Percentiles rank a stretch among this genome's conserved stretches.
phyloP scores from a whole-genome alignment of 1,140 invertebrate genomes.

The Pseudachorutes palmiensis region DNA sequence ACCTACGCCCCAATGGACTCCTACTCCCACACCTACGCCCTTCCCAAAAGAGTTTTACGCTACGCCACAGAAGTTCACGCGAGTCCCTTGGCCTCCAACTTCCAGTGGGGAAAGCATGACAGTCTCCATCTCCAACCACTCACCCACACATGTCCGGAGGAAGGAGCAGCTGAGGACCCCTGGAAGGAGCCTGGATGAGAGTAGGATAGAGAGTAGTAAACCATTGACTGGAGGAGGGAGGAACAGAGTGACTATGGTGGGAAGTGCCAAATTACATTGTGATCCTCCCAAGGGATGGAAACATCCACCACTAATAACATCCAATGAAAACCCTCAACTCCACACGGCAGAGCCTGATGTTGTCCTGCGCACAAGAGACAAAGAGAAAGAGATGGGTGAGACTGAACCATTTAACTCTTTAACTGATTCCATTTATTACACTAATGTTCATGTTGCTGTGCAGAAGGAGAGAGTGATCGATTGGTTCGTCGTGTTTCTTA shows the following conservation, averaged over 20 bases:
- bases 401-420: too few species aligned
- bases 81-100: conserved; percentile 65
- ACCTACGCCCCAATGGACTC: conserved; percentile 57
- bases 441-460: too few species aligned
- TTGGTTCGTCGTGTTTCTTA: conserved; percentile 80
- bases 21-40: conserved; percentile 27
- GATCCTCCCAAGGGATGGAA: conserved; percentile 36
- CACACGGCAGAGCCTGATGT: conserved; percentile 30
- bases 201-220: conserved; percentile 13
- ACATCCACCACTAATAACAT: too few species aligned
- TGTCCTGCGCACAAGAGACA: conserved; percentile 35
- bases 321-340: too few species aligned
- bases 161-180: conserved; percentile 4
- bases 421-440: too few species aligned
- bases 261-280: conserved; percentile 37
- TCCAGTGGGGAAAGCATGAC: conserved; percentile 25
- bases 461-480: conserved; percentile 67
- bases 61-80: conserved; percentile 62
- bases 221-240: conserved; percentile 16
- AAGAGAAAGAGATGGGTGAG: conserved; percentile 30
- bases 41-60: conserved; percentile 62
- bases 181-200: conserved; percentile 13
- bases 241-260: conserved; percentile 34
- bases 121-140: conserved; percentile 18
- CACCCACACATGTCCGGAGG: conserved; percentile 20